Conservation (phyloP, 1,140 invertebrate genomes). For the Drosophila arizonae region DNA sequence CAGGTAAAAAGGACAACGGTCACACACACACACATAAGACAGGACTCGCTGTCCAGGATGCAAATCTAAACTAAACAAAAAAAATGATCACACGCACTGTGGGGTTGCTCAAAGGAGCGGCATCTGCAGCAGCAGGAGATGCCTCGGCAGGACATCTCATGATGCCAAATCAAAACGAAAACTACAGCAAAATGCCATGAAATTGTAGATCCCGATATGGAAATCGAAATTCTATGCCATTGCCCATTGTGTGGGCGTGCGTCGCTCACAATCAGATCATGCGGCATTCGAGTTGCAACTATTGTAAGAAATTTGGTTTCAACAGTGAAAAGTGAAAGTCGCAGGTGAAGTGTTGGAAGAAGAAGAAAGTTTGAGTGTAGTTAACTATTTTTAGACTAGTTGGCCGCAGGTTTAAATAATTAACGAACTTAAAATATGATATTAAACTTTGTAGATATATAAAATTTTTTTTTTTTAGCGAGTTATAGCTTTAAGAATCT, state of each 20-base stretch:
- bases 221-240: constrained; percentile 18
- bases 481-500: too few relatives aligned
- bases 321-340: constrained; percentile 62
- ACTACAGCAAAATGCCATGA: constrained; percentile 70
- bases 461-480: too few relatives aligned
- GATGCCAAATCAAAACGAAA: constrained; percentile 65
- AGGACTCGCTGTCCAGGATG: constrained; percentile 37
- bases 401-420: too few relatives aligned
- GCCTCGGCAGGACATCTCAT: constrained; percentile 35
- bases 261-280: constrained; percentile 54
- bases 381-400: too few relatives aligned
- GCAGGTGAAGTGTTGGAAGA: constrained; percentile 23
- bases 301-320: constrained; percentile 10
- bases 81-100: constrained; percentile 72
- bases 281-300: constrained; percentile 37
- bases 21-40: too few relatives aligned
- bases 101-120: constrained; percentile 45
- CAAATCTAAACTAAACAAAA: constrained; percentile 67
- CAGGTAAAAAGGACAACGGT: constrained; percentile 37
- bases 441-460: too few relatives aligned
- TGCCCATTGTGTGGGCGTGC: constrained; percentile 65
- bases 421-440: too few relatives aligned
- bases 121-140: constrained; percentile 55
- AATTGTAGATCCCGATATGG: constrained; percentile 59
- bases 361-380: neutral